Conservation (phyloP, 2,888 invertebrate species). For the Brachynemurus nebulosus region DNA sequence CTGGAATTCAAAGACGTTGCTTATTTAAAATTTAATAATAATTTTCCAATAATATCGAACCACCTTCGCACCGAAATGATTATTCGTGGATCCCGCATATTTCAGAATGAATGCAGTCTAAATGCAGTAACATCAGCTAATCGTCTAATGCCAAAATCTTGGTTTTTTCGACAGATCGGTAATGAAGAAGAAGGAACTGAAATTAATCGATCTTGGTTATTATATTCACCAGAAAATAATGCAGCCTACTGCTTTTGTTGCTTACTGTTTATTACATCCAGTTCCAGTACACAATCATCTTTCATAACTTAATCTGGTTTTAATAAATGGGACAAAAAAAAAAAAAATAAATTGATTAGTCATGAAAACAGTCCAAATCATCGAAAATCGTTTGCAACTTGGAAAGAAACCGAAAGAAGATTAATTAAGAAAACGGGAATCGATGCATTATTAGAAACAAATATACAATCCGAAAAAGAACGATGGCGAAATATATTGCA, state of each 20-base stretch:
- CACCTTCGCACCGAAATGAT: too few relatives aligned
- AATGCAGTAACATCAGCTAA: too few relatives aligned
- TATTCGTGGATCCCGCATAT: too few relatives aligned
- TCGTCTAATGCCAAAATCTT: too few relatives aligned
- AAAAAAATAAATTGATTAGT: not conserved
- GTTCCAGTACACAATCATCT: too few relatives aligned
- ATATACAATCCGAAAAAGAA: slow-evolving; percentile 9
- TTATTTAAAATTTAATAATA: too few relatives aligned
- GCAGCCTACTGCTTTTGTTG: slow-evolving; percentile 14
- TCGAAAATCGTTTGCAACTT: not conserved
- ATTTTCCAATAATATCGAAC: too few relatives aligned
- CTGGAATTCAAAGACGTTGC: too few relatives aligned
- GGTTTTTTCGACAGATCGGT: too few relatives aligned
- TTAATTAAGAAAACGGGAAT: not conserved
- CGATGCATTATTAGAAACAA: not conserved
- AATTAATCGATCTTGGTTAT: slow-evolving; percentile 14
- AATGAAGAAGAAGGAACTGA: too few relatives aligned
- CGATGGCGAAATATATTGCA: slow-evolving; percentile 9
- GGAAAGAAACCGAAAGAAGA: not conserved
- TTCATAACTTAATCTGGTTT: too few relatives aligned
- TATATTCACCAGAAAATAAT: slow-evolving; percentile 13
- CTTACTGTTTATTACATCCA: slow-evolving; percentile 13
- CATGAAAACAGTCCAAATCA: not conserved
- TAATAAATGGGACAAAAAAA: not conserved
- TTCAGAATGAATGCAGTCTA: too few relatives aligned